phyloP scores from a whole-genome alignment of 2,113 vertebrate genomes.

The Caretta caretta region DNA sequence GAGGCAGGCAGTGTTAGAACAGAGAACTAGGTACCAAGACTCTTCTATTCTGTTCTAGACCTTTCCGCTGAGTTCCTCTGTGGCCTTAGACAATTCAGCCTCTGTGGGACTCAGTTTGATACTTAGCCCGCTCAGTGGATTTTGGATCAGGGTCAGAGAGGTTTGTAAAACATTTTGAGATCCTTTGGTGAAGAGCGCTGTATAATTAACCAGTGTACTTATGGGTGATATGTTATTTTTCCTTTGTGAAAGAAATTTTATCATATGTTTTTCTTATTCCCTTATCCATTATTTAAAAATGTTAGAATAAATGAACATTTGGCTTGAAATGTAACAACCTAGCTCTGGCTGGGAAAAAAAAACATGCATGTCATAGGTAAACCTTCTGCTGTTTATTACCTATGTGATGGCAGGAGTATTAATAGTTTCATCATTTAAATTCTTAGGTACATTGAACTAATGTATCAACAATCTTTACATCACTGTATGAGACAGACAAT shows the following conservation, averaged over 20 bases:
- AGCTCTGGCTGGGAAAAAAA: not conserved
- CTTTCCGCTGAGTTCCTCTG: not conserved
- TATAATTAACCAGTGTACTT: not conserved
- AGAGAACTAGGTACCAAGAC: fast-evolving
- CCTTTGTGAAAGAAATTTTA: not conserved
- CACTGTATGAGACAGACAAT: conserved; percentile 21
- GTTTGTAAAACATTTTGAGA: fast-evolving
- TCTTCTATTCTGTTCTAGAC: fast-evolving
- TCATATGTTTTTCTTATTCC: conserved; percentile 32
- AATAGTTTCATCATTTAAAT: not conserved
- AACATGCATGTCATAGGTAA: not conserved
- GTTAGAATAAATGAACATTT: not conserved
- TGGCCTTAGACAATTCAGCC: not conserved
- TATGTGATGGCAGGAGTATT: not conserved
- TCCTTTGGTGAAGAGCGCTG: not conserved
- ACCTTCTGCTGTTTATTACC: not conserved
- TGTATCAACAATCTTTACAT: not conserved
- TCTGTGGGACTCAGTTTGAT: fast-evolving
- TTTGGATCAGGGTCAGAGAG: not conserved
- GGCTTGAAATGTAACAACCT: not conserved
- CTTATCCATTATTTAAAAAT: conserved; percentile 3
- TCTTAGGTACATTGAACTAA: not conserved
- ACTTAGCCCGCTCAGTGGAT: not conserved
- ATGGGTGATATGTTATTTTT: not conserved
- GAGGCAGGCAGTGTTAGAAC: not conserved